These are phyloP conservation scores for Mobula birostris DNA, from an alignment of 2,113 vertebrate species.

Conservation along the genomic window DNA sequence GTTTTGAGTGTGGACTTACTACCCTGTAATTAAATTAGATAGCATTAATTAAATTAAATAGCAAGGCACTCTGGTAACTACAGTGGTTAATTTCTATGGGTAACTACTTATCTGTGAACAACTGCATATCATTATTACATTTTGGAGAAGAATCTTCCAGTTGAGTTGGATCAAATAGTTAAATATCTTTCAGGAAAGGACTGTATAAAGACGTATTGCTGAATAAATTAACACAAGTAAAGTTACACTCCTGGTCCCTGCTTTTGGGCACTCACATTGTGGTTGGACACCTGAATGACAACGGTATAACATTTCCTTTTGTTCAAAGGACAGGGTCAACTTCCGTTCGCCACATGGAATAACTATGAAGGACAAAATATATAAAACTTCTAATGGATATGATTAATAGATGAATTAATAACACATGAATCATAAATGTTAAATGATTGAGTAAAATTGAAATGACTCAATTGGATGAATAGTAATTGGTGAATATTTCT, in stretches of 20 bases:
- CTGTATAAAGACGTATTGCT: background rate
- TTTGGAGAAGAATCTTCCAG: background rate
- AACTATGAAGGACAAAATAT: background rate
- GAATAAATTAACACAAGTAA: background rate
- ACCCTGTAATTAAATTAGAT: background rate
- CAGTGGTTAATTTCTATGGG: too few species aligned
- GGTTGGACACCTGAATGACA: background rate
- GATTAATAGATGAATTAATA: background rate
- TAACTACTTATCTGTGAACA: too few species aligned
- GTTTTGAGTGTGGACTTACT: background rate
- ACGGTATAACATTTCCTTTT: background rate
- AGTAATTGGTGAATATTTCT: background rate
- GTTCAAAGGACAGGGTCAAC: background rate
- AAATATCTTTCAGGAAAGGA: too few species aligned
- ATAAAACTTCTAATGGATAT: background rate
- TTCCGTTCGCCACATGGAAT: background rate
- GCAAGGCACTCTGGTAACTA: background rate
- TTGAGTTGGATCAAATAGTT: background rate
- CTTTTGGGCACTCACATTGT: background rate
- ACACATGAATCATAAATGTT: background rate
- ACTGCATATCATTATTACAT: background rate
- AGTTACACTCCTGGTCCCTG: background rate
- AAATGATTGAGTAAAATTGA: background rate
- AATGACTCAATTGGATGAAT: background rate
- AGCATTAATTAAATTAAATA: background rate